Evolutionary conservation across 1,140 invertebrate species (phyloP).

Genomic region (Bicyclus anynana): DNA sequence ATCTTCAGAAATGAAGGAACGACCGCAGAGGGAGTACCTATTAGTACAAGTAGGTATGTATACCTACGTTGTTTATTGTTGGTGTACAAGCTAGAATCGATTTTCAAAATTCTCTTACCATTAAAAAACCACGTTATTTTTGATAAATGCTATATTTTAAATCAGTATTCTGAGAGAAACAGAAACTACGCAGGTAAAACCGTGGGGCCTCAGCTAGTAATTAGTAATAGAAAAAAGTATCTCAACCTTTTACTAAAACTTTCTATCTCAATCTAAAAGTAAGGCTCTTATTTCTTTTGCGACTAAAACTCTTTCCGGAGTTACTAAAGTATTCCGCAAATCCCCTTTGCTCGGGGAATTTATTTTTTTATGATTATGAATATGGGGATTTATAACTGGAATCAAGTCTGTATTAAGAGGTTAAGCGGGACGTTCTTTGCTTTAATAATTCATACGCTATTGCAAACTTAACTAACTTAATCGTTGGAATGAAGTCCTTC

Average conservation of each 20-base stretch:
- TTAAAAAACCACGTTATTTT: too few species aligned
- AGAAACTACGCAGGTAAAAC: too few species aligned
- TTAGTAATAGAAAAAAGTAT: neutral
- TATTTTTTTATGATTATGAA: constrained; percentile 21
- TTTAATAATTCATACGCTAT: constrained; percentile 2
- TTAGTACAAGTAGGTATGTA: too few species aligned
- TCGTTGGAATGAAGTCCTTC: too few species aligned
- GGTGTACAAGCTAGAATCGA: too few species aligned
- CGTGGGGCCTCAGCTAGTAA: too few species aligned
- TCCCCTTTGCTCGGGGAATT: constrained; percentile 15
- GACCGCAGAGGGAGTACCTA: too few species aligned
- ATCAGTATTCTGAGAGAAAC: too few species aligned
- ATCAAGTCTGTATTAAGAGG: constrained; percentile 15
- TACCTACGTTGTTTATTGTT: too few species aligned
- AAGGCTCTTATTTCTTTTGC: constrained; percentile 8
- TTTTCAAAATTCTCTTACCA: too few species aligned
- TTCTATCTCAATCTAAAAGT: neutral
- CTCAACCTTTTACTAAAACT: neutral
- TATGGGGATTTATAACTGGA: constrained; percentile 19
- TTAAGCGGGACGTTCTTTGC: constrained; percentile 12
- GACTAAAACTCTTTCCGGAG: constrained; percentile 14
- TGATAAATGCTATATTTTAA: too few species aligned
- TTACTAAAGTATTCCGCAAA: constrained; percentile 22
- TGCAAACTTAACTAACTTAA: neutral
- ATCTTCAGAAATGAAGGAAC: too few species aligned